Base-by-base conservation (phyloP, 2,888 invertebrate species). In the Salticus scenicus region DNA sequence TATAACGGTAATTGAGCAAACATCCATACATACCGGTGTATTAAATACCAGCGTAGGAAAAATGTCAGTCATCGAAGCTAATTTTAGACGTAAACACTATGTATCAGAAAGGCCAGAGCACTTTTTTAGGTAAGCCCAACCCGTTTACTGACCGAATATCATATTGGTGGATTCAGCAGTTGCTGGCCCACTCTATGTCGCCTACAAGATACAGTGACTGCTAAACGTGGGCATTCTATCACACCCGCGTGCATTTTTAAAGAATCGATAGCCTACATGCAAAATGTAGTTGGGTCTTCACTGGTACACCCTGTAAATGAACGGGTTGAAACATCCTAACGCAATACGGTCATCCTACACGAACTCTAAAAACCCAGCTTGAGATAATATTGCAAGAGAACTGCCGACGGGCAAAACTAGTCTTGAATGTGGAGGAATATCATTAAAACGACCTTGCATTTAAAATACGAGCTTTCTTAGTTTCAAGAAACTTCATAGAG, bases 191-290 rank as follows among this genome's bases (percentile, higher is more conserved):
- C 82, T 51, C 82, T 27, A 27, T 33, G 42, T 82, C 82, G 82
- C 82, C 82, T 82, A 82, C 82, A 72, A 71, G 72, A 66, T 37
- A 24, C 71, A 82, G 47, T 76, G 64, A 71, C 82, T 82, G 82
- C 64, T 67, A 57, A 57, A 75, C 75, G 82, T 82, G 74, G 82
- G 82, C 71, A 64, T 74, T 81, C 51, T 69, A 81, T 66, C 47
- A 82, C 82, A 66, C 82, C 82, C 72, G n/a, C 82, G 82, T 76
- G 33, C 47, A 82, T 76, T 82, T 82, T 71, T 71, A 57, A 67
- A 76, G 71, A 64, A 71, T 76, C 82, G 66, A 72, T 82, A 82
- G 81, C 82, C 82, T 76, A 76, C 82, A 82, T 75, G 31, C 47
- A 66, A 66, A 63, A 27, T 75, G 66, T 42, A 20, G n/a, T 66